phyloP scores from a whole-genome alignment of 2,797 vertebrate species.

The Mus minutoides region DNA sequence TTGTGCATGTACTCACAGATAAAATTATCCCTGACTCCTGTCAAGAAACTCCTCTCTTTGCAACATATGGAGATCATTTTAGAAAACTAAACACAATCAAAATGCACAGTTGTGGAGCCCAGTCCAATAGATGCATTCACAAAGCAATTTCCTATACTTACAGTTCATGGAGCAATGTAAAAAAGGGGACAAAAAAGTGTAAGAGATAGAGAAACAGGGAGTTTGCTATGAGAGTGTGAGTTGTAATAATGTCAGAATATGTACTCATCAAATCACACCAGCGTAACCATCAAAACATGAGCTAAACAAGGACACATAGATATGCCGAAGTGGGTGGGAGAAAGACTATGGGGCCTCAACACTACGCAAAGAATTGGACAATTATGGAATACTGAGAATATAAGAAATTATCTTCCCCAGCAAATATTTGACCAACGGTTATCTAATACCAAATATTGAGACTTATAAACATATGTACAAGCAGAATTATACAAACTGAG shows the following conservation, averaged over 20 bases:
- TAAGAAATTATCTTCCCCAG: background rate
- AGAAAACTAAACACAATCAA: background rate
- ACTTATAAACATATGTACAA: background rate
- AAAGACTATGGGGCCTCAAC: background rate
- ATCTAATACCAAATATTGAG: background rate
- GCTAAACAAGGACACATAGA: background rate
- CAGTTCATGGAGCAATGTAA: background rate
- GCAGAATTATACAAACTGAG: background rate
- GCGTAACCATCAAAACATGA: background rate
- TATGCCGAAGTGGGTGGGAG: background rate
- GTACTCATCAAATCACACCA: background rate
- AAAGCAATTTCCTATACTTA: background rate
- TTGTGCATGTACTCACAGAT: background rate
- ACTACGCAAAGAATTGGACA: background rate
- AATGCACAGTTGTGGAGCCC: background rate
- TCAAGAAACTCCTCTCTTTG: background rate
- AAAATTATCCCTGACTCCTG: background rate
- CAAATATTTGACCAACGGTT: background rate
- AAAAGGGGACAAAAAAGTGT: background rate
- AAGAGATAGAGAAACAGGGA: background rate
- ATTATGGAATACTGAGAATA: background rate
- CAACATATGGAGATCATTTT: background rate
- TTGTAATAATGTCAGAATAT: background rate
- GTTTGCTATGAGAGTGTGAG: background rate
- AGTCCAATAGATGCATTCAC: background rate